These are phyloP conservation scores for Circaetus cinerascens DNA, from an alignment of 2,113 vertebrate genomes.

Conservation along the genomic window DNA sequence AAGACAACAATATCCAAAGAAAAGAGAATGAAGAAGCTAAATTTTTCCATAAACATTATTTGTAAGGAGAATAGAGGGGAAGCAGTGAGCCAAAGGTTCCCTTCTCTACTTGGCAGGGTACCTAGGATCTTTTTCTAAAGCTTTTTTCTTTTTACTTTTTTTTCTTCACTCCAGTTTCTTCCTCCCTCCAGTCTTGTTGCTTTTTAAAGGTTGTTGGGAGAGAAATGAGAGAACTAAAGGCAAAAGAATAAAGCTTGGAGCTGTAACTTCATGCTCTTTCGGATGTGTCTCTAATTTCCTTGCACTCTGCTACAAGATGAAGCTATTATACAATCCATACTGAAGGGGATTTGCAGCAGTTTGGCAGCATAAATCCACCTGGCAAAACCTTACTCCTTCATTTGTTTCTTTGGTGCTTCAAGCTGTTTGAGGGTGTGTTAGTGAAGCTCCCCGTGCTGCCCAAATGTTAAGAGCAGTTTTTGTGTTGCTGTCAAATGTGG, in stretches of 20 bases:
- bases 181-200: not conserved
- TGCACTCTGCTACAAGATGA: not conserved
- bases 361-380: not conserved
- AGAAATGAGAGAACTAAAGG: not conserved
- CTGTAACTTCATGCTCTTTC: not conserved
- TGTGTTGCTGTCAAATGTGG: not conserved
- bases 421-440: not conserved
- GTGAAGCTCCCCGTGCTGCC: not conserved
- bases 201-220: not conserved
- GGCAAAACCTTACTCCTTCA: accelerated
- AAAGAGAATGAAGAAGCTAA: not conserved
- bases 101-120: not conserved
- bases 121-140: not conserved
- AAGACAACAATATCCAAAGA: not conserved
- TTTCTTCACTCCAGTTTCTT: not conserved
- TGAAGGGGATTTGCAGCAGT: not conserved
- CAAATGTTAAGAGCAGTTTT: not conserved
- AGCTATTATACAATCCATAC: not conserved
- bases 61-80: not conserved
- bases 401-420: not conserved
- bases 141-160: not conserved
- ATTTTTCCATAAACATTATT: not conserved
- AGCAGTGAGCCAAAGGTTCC: not conserved
- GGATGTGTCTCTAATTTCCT: not conserved
- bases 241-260: not conserved